phyloP scores from a whole-genome alignment of 2,797 vertebrate genomes.

The Rachycentron canadum region DNA sequence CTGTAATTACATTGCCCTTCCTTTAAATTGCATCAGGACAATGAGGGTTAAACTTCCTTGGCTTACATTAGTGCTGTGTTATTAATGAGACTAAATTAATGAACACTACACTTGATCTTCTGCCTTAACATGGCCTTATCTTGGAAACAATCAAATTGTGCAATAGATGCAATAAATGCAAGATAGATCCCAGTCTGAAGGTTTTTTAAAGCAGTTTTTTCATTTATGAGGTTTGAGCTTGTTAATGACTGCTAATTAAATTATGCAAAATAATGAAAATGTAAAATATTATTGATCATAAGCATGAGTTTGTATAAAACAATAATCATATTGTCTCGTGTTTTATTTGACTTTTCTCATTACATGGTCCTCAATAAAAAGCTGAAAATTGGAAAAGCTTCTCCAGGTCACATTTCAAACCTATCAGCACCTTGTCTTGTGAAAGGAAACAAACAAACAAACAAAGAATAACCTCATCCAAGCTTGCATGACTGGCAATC shows the following conservation, averaged over 20 bases:
- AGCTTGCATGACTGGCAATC: conserved; percentile 53
- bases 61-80: not conserved
- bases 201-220: not conserved
- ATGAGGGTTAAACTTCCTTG: conserved; percentile 12
- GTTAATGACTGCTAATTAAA: not conserved
- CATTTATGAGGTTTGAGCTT: not conserved
- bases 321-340: not conserved
- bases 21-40: conserved; percentile 16
- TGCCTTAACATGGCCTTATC: not conserved
- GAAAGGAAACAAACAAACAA: conserved; percentile 57
- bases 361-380: not conserved
- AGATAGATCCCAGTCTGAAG: not conserved
- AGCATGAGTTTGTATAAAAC: not conserved
- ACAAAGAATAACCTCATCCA: conserved; percentile 52
- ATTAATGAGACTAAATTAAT: not conserved
- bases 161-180: not conserved
- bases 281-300: not conserved
- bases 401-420: conserved; percentile 42
- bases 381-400: not conserved
- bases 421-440: conserved; percentile 37
- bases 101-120: not conserved
- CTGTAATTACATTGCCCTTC: conserved; percentile 34
- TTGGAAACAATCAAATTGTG: not conserved
- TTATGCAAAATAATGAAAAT: not conserved
- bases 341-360: not conserved